These are phyloP conservation scores for Ochlodes sylvanus DNA, from an alignment of 2,888 invertebrate genomes.

Conservation along the genomic window DNA sequence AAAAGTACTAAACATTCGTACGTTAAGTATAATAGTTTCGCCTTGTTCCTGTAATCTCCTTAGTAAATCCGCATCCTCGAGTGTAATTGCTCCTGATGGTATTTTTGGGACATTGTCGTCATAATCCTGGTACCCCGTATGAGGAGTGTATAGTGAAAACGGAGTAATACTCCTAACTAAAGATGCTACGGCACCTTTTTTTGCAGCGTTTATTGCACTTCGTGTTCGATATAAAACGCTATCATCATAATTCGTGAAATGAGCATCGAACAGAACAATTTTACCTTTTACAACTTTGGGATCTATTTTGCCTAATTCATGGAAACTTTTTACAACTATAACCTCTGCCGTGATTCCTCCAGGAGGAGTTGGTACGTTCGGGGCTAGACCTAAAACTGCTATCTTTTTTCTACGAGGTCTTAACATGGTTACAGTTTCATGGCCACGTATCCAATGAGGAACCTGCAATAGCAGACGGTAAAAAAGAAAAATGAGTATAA, in stretches of 20 bases:
- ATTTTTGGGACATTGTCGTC: slow-evolving; percentile 85
- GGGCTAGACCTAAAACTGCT: slow-evolving; percentile 88
- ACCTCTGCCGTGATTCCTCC: slow-evolving; percentile 89
- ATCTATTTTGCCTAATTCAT: slow-evolving; percentile 84
- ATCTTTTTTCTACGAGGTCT: slow-evolving; percentile 85
- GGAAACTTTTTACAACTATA: slow-evolving; percentile 88
- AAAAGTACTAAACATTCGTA: slow-evolving; percentile 87
- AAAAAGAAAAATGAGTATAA: not conserved
- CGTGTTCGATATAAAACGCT: slow-evolving; percentile 87
- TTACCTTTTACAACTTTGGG: slow-evolving; percentile 84
- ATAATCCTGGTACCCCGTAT: slow-evolving; percentile 89
- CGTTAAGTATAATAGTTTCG: slow-evolving; percentile 63
- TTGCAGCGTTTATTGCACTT: slow-evolving; percentile 89
- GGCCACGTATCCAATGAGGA: slow-evolving; percentile 84
- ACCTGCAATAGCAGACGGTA: slow-evolving; percentile 51
- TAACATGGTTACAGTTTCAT: slow-evolving; percentile 86
- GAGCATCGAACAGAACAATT: slow-evolving; percentile 91
- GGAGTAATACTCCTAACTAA: slow-evolving; percentile 90
- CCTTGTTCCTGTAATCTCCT: slow-evolving; percentile 85
- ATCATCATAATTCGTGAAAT: slow-evolving; percentile 86
- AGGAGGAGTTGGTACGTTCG: slow-evolving; percentile 87
- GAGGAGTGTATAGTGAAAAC: slow-evolving; percentile 89
- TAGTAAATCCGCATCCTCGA: slow-evolving; percentile 91
- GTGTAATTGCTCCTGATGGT: slow-evolving; percentile 89
- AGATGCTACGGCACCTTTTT: slow-evolving; percentile 89